Evolutionary conservation across 2,113 vertebrate species (phyloP).

Genomic region (Ancistrus triradiatus): DNA sequence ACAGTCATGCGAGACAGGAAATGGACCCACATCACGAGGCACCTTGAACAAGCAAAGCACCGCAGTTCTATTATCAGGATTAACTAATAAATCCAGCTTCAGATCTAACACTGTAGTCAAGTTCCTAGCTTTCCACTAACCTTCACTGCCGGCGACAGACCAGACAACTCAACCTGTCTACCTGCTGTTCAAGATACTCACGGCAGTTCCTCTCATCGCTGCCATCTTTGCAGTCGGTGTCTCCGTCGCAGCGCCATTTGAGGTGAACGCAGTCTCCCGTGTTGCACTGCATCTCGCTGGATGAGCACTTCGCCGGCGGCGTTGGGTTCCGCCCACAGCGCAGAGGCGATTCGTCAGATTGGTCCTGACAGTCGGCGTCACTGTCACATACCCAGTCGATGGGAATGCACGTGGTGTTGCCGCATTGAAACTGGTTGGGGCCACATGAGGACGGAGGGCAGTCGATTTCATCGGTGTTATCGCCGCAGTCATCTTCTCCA

Average conservation of each 20-base stretch:
- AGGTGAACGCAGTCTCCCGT: slow-evolving; percentile 93
- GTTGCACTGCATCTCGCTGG: slow-evolving; percentile 82
- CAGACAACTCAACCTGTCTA: no score
- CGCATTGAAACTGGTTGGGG: slow-evolving; percentile 86
- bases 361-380: slow-evolving; percentile 90
- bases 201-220: slow-evolving; percentile 94
- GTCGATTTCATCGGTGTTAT: slow-evolving; percentile 84
- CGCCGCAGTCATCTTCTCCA: slow-evolving; percentile 90
- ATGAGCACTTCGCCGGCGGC: slow-evolving; percentile 74
- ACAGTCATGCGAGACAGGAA: no score
- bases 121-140: no score
- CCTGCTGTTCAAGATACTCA: slow-evolving; percentile 73
- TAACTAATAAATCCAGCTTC: no score
- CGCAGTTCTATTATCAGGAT: no score
- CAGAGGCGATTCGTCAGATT: slow-evolving; percentile 84
- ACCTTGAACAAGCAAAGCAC: no score
- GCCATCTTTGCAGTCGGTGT: slow-evolving; percentile 90
- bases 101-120: no score
- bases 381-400: slow-evolving; percentile 89
- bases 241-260: slow-evolving; percentile 96
- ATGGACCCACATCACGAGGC: no score
- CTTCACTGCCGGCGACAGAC: no score
- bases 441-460: slow-evolving; percentile 84
- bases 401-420: slow-evolving; percentile 84
- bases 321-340: slow-evolving; percentile 84